A percentile compares a stretch with the other conserved stretches of the same genome.
These are phyloP conservation scores for Henricia sp. DNA, from an alignment of 53 echinoderm and acorn worm species.

Conservation along the genomic window DNA sequence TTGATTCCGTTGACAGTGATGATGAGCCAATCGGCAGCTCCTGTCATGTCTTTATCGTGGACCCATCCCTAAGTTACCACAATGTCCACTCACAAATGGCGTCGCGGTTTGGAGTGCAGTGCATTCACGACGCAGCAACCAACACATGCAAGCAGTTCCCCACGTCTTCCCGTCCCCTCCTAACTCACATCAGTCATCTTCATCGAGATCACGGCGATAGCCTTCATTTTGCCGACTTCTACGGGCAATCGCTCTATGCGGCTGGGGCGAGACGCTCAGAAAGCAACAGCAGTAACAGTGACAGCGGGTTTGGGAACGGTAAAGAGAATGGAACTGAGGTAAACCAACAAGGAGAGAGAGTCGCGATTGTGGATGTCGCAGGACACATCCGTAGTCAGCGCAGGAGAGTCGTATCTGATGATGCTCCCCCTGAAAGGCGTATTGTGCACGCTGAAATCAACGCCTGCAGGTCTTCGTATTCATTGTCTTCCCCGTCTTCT, in stretches of 20 bases:
- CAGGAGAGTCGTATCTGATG: constrained; percentile 23
- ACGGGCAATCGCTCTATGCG: constrained; percentile 72
- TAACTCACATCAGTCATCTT: constrained; percentile 75
- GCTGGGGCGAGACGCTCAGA: constrained; percentile 80
- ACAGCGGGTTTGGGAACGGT: constrained; percentile 97
- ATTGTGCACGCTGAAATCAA: constrained; percentile 78
- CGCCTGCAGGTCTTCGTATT: constrained; percentile 74
- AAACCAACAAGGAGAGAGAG: constrained; percentile 59
- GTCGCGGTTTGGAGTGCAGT: constrained; percentile 78
- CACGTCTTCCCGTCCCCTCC: constrained; percentile 77
- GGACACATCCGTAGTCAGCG: constrained; percentile 86
- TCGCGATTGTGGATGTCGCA: constrained; percentile 85
- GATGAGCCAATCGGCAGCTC: constrained; percentile 96
- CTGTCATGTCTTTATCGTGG: constrained; percentile 96
- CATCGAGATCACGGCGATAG: constrained; percentile 75
- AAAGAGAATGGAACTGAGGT: constrained; percentile 65
- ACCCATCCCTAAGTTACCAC: constrained; percentile 86
- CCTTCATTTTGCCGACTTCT: constrained; percentile 83
- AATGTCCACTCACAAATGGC: constrained; percentile 83
- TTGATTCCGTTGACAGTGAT: constrained; percentile 71
- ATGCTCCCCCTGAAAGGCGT: constrained; percentile 46
- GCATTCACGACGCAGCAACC: constrained; percentile 75
- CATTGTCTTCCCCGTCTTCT: constrained; percentile 77
- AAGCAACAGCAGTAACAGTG: constrained; percentile 98
- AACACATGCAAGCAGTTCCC: constrained; percentile 93